A percentile compares a stretch with the other conserved stretches of the same genome.
These are phyloP conservation scores for Leptocoma aspasia DNA, from an alignment of 2,113 vertebrate species.

Conservation along the genomic window DNA sequence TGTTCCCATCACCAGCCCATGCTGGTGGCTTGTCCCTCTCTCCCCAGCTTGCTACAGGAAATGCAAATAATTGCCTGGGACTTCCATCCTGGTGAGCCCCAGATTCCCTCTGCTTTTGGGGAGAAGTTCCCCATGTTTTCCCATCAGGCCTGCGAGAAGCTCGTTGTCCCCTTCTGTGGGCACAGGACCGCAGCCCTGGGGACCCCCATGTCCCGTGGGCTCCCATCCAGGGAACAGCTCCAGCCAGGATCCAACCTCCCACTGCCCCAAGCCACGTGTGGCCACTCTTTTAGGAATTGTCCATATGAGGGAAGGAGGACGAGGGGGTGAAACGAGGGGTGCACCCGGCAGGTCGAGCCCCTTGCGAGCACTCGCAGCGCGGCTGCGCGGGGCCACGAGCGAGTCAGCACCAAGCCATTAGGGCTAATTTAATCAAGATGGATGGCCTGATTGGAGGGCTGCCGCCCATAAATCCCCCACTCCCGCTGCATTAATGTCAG, in stretches of 20 bases:
- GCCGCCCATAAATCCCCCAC: slow-evolving; percentile 38
- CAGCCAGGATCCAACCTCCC: neutral
- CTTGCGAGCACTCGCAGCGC: fast-evolving
- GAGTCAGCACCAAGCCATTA: slow-evolving; percentile 32
- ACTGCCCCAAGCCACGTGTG: neutral
- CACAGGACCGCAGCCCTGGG: fast-evolving
- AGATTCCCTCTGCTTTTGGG: neutral
- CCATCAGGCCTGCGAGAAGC: neutral
- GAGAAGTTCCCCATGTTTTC: fast-evolving
- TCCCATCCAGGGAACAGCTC: neutral
- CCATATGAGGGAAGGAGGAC: neutral
- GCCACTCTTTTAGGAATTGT: fast-evolving
- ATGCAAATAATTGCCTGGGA: neutral
- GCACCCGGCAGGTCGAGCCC: fast-evolving
- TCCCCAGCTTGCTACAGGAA: neutral
- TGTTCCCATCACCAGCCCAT: neutral
- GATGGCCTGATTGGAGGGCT: slow-evolving; percentile 55
- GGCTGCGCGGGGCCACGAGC: neutral
- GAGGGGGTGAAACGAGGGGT: fast-evolving
- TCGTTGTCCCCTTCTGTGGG: fast-evolving
- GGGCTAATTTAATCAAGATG: slow-evolving; percentile 59
- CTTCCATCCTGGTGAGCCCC: neutral
- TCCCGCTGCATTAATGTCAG: slow-evolving; percentile 21
- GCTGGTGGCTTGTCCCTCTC: neutral
- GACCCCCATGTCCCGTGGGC: fast-evolving